Percentiles rank a stretch among this genome's conserved stretches.
phyloP scores from a whole-genome alignment of 2,113 vertebrate genomes.

The Podilymbus podiceps region DNA sequence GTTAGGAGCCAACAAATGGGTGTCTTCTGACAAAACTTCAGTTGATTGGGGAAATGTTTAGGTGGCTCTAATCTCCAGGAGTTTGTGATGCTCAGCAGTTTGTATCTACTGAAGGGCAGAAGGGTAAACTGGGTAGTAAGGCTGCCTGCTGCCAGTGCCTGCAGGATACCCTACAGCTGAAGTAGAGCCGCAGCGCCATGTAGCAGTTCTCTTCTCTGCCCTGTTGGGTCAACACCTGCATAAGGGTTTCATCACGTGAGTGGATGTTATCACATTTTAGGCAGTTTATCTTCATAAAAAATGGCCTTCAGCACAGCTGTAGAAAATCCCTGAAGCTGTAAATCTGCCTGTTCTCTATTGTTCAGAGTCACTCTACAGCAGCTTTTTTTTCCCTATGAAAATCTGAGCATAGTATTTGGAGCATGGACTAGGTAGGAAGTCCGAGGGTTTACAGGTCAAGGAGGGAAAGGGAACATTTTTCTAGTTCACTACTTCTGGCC shows the following conservation, averaged over 20 bases:
- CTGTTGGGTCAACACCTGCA: background rate
- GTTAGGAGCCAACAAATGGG: background rate
- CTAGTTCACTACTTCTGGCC: background rate
- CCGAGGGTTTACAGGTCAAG: background rate
- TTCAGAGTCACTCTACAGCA: background rate
- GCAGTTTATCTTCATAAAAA: background rate
- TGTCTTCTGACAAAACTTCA: background rate
- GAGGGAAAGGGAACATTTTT: background rate
- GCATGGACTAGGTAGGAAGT: background rate
- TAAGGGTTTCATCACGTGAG: background rate
- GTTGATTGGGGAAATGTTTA: background rate
- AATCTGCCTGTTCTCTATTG: background rate
- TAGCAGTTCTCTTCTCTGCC: background rate
- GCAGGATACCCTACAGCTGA: background rate
- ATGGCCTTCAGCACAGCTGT: background rate
- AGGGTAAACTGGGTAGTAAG: background rate
- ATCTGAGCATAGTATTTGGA: background rate
- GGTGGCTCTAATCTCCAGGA: background rate
- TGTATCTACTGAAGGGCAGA: background rate
- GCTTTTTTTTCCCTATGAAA: background rate
- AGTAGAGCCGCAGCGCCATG: background rate
- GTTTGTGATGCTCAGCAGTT: background rate
- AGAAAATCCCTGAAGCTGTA: background rate
- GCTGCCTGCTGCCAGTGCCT: accelerated
- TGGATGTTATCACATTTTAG: background rate